Evolutionary conservation across 2,888 invertebrate genomes (phyloP).

Genomic region (Caenorhabditis sp.): DNA sequence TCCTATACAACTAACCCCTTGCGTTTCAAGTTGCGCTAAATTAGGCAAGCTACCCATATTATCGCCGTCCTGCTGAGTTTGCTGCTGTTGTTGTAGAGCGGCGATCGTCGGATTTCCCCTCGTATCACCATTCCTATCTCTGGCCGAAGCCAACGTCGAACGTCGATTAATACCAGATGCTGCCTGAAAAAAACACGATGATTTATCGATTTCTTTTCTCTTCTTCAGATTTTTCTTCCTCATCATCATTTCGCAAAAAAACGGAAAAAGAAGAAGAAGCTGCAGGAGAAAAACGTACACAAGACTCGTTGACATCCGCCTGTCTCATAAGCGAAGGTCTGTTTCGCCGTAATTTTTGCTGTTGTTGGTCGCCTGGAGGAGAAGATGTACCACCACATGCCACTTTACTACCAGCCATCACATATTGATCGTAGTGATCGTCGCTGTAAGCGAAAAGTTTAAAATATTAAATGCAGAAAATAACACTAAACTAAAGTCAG

Average conservation of each 20-base stretch:
- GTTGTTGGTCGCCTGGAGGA: slow-evolving; percentile 19
- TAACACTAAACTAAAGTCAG: too few species aligned
- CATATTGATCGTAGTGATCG: slow-evolving; percentile 93
- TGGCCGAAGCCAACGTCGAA: slow-evolving; percentile 66
- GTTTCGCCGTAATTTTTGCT: slow-evolving; percentile 59
- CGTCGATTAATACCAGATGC: slow-evolving; percentile 58
- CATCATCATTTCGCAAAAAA: neutral
- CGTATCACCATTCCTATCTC: slow-evolving; percentile 52
- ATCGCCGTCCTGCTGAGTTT: slow-evolving; percentile 20
- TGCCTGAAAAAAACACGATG: slow-evolving; percentile 34
- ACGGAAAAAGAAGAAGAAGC: slow-evolving; percentile 9
- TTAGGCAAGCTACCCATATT: slow-evolving; percentile 89
- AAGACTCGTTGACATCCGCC: slow-evolving; percentile 60
- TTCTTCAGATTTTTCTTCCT: neutral
- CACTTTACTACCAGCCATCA: slow-evolving; percentile 39
- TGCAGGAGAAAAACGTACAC: slow-evolving; percentile 26
- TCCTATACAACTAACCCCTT: too few species aligned
- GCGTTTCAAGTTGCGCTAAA: slow-evolving; percentile 76
- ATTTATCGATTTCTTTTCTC: neutral
- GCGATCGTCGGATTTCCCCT: slow-evolving; percentile 22
- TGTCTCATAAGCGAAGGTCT: slow-evolving; percentile 69
- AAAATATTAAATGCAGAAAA: too few species aligned
- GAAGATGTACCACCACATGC: slow-evolving; percentile 20
- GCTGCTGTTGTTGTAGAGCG: neutral
- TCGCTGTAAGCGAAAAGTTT: slow-evolving; percentile 71